These are phyloP conservation scores for Epinephelus coioides DNA, from an alignment of 2,797 vertebrate genomes.

Conservation along the genomic window DNA sequence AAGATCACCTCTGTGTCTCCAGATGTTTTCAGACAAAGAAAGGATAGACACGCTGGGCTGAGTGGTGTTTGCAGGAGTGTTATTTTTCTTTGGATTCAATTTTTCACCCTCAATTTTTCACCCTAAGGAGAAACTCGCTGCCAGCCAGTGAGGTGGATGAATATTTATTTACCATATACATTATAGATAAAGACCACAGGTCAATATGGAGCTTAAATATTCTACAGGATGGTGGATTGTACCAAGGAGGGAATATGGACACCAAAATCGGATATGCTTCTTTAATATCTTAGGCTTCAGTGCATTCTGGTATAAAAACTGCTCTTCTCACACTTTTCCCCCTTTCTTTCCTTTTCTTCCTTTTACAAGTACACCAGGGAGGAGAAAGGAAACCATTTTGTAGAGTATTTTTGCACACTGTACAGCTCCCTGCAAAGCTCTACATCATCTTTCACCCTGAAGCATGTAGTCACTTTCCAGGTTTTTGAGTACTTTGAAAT, in stretches of 20 bases:
- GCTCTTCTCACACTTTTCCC: slow-evolving; percentile 15
- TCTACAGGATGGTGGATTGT: slow-evolving; percentile 8
- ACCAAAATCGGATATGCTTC: slow-evolving; percentile 6
- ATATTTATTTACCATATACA: slow-evolving; percentile 63
- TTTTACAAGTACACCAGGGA: slow-evolving; percentile 31
- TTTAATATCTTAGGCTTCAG: slow-evolving; percentile 19
- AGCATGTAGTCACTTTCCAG: slow-evolving; percentile 51
- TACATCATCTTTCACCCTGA: slow-evolving; percentile 35
- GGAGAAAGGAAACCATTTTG: slow-evolving; percentile 41
- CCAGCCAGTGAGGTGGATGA: slow-evolving; percentile 16
- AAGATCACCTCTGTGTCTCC: background rate
- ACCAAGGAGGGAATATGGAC: slow-evolving; percentile 1
- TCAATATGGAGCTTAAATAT: slow-evolving; percentile 46
- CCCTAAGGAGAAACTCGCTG: slow-evolving; percentile 18
- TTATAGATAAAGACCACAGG: slow-evolving; percentile 62
- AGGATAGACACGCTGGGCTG: background rate
- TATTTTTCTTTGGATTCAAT: slow-evolving; percentile 30
- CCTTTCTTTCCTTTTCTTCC: slow-evolving; percentile 6
- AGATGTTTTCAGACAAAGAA: slow-evolving; percentile 12
- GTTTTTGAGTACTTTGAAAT: slow-evolving; percentile 58
- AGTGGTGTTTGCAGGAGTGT: background rate
- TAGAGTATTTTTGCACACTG: slow-evolving; percentile 25
- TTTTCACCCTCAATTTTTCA: slow-evolving; percentile 12
- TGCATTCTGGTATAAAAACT: slow-evolving; percentile 21
- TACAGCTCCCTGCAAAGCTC: slow-evolving; percentile 13